Conservation (phyloP, 2,888 invertebrate species). For the Metacarcinus magister region DNA sequence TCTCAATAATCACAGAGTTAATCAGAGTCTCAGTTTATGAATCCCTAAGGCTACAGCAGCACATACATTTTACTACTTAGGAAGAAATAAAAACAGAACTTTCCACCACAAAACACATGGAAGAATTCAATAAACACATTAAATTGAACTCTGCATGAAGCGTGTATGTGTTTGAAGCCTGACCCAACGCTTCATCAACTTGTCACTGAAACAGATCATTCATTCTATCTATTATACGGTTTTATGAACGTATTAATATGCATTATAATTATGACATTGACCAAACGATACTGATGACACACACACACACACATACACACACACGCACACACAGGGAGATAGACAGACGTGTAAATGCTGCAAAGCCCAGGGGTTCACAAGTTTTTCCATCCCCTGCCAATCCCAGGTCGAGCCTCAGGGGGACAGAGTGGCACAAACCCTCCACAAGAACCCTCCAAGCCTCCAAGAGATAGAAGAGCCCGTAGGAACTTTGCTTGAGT, state of each 20-base stretch:
- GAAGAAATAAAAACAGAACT: too few relatives aligned
- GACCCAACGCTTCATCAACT: too few relatives aligned
- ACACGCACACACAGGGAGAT: neutral
- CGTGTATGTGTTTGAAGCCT: too few relatives aligned
- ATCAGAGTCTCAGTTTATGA: too few relatives aligned
- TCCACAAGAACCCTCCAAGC: neutral
- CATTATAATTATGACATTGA: neutral
- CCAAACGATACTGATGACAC: neutral
- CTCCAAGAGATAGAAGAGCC: neutral
- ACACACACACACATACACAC: slow-evolving; percentile 10
- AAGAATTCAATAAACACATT: too few relatives aligned
- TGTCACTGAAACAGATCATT: too few relatives aligned
- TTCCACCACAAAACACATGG: too few relatives aligned
- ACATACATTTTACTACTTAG: too few relatives aligned
- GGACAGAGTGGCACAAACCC: neutral
- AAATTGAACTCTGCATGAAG: too few relatives aligned
- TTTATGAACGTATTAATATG: neutral
- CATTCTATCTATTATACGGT: neutral
- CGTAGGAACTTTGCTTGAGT: slow-evolving; percentile 6
- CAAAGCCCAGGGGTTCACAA: neutral
- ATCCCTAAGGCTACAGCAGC: too few relatives aligned
- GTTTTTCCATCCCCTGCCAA: neutral
- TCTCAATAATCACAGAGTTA: too few relatives aligned
- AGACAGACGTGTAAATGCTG: neutral
- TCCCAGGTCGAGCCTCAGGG: neutral